Percentiles rank a stretch among this genome's conserved stretches.
These are phyloP conservation scores for Cyrtorhinus lividipennis DNA, from an alignment of 1,140 invertebrate genomes.

Conservation along the genomic window DNA sequence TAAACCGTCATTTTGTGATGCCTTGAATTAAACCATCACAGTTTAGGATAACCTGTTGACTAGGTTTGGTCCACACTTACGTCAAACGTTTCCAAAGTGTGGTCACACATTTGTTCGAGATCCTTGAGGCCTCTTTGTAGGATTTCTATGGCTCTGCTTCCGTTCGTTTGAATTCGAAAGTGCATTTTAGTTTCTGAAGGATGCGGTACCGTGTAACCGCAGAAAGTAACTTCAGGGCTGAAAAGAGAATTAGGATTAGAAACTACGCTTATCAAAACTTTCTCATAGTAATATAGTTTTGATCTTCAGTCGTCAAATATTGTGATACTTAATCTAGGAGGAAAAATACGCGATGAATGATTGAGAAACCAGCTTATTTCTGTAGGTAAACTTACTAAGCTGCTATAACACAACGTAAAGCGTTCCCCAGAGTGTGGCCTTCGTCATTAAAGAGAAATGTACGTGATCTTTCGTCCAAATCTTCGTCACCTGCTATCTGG, in stretches of 20 bases:
- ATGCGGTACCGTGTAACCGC: conserved; percentile 80
- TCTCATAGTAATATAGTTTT: too few species aligned
- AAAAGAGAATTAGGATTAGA: conserved; percentile 30
- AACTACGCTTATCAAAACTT: too few species aligned
- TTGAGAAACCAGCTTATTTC: too few species aligned
- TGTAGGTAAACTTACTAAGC: conserved; percentile 67
- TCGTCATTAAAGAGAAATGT: conserved; percentile 75
- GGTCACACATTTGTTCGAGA: conserved; percentile 55
- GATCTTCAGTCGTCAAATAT: too few species aligned
- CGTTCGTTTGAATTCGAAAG: conserved; percentile 67
- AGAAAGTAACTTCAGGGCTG: conserved; percentile 71
- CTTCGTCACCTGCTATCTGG: conserved; percentile 50
- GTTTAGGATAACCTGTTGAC: neutral
- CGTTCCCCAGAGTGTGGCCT: conserved; percentile 76
- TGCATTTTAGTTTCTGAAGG: conserved; percentile 78
- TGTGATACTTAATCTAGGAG: too few species aligned
- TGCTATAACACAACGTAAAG: conserved; percentile 58
- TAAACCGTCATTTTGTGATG: neutral
- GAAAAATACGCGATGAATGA: too few species aligned
- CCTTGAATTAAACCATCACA: neutral
- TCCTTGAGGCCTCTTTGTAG: conserved; percentile 55
- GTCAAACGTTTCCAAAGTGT: conserved; percentile 46
- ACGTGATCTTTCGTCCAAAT: conserved; percentile 44
- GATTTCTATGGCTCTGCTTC: conserved; percentile 46
- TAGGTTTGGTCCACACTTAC: neutral